Conservation (phyloP, 1,140 invertebrate species). For the Drosophila oshimai region DNA sequence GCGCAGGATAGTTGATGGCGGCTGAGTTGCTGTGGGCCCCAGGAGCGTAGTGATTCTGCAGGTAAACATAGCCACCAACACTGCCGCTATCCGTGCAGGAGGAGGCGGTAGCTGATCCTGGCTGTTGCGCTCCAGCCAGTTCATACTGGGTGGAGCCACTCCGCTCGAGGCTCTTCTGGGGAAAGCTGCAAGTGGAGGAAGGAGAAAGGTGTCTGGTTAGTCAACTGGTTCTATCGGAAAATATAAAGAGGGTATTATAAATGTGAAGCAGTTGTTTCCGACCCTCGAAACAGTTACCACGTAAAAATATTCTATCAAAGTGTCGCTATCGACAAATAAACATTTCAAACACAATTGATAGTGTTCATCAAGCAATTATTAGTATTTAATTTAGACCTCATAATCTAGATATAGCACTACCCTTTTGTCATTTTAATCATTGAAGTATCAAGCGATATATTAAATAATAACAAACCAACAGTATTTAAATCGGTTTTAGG, state of each 20-base stretch:
- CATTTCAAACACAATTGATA: not conserved
- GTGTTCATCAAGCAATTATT: too few relatives aligned
- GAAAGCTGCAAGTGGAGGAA: conserved; percentile 69
- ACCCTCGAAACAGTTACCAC: not conserved
- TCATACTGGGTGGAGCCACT: conserved; percentile 77
- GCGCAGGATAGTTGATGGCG: conserved; percentile 75
- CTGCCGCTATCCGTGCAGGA: conserved; percentile 48
- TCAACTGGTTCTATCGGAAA: not conserved
- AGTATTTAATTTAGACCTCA: too few relatives aligned
- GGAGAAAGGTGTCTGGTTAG: not conserved
- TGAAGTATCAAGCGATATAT: too few relatives aligned
- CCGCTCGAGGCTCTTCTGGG: conserved; percentile 80
- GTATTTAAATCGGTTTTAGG: too few relatives aligned
- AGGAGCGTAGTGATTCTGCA: conserved; percentile 81
- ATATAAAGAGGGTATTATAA: not conserved
- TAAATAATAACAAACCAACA: too few relatives aligned
- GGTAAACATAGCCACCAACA: conserved; percentile 78
- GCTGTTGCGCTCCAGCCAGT: conserved; percentile 56
- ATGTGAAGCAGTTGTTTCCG: not conserved
- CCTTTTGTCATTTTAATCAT: too few relatives aligned
- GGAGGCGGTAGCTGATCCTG: conserved; percentile 45
- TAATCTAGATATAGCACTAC: too few relatives aligned
- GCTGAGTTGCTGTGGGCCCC: conserved; percentile 59
- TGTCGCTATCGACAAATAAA: not conserved
- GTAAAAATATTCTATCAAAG: not conserved